Percentiles rank a stretch among this genome's conserved stretches.
These are phyloP conservation scores for Brachymystax lenok DNA, from an alignment of 2,797 vertebrate genomes.

Conservation along the genomic window DNA sequence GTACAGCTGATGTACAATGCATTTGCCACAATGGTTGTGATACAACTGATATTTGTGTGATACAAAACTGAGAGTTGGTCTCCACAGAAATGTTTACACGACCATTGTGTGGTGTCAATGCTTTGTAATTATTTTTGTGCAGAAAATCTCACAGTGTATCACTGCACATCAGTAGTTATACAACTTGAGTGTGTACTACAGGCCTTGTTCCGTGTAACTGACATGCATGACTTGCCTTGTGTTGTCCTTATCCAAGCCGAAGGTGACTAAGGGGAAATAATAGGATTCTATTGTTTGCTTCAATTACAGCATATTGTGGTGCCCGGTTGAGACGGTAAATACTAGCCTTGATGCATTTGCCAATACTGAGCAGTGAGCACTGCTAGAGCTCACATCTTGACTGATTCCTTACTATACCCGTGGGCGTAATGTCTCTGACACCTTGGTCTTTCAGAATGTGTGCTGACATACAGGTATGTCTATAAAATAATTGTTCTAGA, in stretches of 20 bases:
- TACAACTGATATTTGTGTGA: not conserved
- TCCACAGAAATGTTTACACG: too few species aligned
- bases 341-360: conserved; percentile 32
- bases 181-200: not conserved
- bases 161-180: not conserved
- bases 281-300: conserved; percentile 46
- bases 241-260: conserved; percentile 60
- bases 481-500: not conserved
- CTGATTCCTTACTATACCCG: not conserved
- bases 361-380: conserved; percentile 13
- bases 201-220: conserved; percentile 25
- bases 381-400: conserved; percentile 10
- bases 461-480: not conserved
- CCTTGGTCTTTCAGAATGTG: not conserved
- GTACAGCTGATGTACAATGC: not conserved
- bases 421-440: not conserved
- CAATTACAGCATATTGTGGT: conserved; percentile 51
- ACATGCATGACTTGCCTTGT: conserved; percentile 59
- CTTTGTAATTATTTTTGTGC: too few species aligned
- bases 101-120: too few species aligned
- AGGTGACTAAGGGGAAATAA: conserved; percentile 61
- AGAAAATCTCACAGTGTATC: too few species aligned
- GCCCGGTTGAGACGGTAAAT: conserved; percentile 47
- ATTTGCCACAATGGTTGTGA: not conserved
- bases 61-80: too few species aligned